Base-by-base conservation (phyloP, 2,113 vertebrate genomes). In the Lagopus leucura region DNA sequence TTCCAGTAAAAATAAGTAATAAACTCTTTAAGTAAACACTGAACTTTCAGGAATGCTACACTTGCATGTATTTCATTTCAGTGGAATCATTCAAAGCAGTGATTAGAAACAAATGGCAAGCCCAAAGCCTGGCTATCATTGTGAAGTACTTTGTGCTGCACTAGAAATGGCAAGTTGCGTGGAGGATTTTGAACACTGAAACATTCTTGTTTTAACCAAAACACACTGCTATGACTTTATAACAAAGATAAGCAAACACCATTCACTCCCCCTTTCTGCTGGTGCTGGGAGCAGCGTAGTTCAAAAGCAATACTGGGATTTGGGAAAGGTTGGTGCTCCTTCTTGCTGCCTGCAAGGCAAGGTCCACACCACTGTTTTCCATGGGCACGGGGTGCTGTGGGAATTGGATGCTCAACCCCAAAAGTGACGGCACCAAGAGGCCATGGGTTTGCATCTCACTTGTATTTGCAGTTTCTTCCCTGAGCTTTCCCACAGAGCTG, bases 1-100 rank as follows among this genome's bases (percentile, higher is more conserved):
- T 90, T 96, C 92, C 93, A 94, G 83, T 82, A 96, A 97, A 97
- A 96, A 95, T 93, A 97, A 95, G 94, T 85, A 95, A 94, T 93
- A 96, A 94, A 93, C 79, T 91, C 93, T 90, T 86, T 94, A 93
- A 94, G 95, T 93, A 96, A 96, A 96, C 88, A 89, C 63, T 76
- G 67, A 87, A 77, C 80, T 88, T 78, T 92, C 80, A 94, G 87
- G 77, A 96, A 84, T 88, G 83, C 89, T 87, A 82, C 77, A 92
- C 90, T 96, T 88, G 80, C 80, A 64, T 79, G 77, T 89, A 95
- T 97, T 96, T 94, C 42, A 92, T 94, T 96, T 96, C 92, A 94
- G 47, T 45, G 45, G 76, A 95, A 70, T 61, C 18, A 0, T 81
- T 93, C 83, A 95, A 95, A 94, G 38, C 65, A 17, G 18, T 96